phyloP scores from a whole-genome alignment of 2,888 invertebrate species.

The Scaptomyza flava region DNA sequence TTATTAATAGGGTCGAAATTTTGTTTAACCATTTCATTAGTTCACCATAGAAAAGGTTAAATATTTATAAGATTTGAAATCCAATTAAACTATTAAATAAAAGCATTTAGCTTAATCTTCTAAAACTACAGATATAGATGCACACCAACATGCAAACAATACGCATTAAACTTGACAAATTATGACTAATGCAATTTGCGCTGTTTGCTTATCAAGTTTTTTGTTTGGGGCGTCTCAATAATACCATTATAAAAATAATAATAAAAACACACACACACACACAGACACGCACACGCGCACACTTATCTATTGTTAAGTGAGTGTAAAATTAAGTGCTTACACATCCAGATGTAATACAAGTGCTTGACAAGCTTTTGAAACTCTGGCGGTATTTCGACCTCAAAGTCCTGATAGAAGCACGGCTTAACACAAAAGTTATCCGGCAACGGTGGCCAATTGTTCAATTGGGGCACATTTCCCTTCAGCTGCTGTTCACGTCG shows the following conservation, averaged over 20 bases:
- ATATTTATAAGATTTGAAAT: no score
- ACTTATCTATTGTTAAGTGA: no score
- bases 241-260: constrained; percentile 8
- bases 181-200: constrained; percentile 56
- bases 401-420: constrained; percentile 99
- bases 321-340: constrained; percentile 87
- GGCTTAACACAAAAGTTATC: constrained; percentile 96
- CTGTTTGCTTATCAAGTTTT: constrained; percentile 31
- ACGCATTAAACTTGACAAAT: not conserved
- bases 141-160: not conserved
- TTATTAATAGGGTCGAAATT: no score
- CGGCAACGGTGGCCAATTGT: constrained; percentile 99
- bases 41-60: no score
- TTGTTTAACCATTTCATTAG: no score
- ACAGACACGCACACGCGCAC: no score
- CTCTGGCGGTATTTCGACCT: constrained; percentile 98
- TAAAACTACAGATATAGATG: not conserved
- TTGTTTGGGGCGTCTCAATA: constrained; percentile 21
- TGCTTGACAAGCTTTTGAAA: constrained; percentile 98
- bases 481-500: constrained; percentile 94
- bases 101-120: not conserved
- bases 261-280: not conserved
- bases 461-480: constrained; percentile 88
- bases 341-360: constrained; percentile 98
- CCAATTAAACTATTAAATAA: no score